Base-by-base conservation (phyloP, 2,888 invertebrate genomes). In the Acleris sparsana region DNA sequence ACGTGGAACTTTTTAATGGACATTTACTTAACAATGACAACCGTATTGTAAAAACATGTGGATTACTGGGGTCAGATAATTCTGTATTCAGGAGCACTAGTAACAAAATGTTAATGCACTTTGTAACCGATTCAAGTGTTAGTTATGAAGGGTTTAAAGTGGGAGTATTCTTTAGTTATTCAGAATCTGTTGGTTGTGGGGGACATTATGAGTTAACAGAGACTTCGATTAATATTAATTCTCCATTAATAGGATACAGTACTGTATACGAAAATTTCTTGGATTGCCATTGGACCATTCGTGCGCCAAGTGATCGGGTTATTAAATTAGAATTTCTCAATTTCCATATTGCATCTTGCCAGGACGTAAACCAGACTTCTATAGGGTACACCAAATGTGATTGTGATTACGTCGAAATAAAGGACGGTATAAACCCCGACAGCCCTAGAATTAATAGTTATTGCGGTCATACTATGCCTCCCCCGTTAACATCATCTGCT, bases 231-330 rank as follows among this genome's bases (percentile, higher is more conserved):
- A 83, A 67, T 53, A 85, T 95, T 7, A 90, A 84, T 72, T 84
- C 89, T 22, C 89, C 89, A 18, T 72, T 86, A 1, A 77, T 89
- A 51, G 78, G 72, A 48, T 75, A 76, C 22, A 84, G 83, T 22
- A 86, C 93, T 0, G 83, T 83, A 1, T 96, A 96, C 77, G 95
- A 95, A 70, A 84, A 93, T 48, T 89, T 93, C 71, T 89, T 97
- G 73, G 96, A 97, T 73, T 98, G 98, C 78, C 91, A 94, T 57
- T 98, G 97, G 96, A 83, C 86, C 5, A 89, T 98, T 49, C 86
- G 82, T 57, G 95, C 95, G 0, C 92, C 94, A 0, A 77, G 77
- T 1, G 95, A 94, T 62, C 93, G 95, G 71, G 89, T 94, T 6
- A 89, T 97, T 2, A 92, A 93, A 76, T 82, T 97, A 1, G 91